Evolutionary conservation across 2,888 invertebrate genomes (phyloP).

Genomic region (Petrophora chlorosata): DNA sequence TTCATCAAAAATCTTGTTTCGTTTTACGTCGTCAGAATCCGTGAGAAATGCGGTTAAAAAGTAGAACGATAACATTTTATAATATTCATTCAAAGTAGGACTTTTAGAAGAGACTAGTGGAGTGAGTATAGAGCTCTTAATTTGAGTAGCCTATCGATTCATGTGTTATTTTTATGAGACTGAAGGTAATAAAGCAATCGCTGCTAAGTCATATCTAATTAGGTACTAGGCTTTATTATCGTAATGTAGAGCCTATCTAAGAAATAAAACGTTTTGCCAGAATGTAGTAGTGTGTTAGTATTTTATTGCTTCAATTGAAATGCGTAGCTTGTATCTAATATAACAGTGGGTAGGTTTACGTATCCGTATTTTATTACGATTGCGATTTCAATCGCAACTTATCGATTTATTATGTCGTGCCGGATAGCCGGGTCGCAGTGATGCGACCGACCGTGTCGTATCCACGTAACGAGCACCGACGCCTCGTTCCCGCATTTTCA

Average conservation of each 20-base stretch:
- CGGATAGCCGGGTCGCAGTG: slow-evolving; percentile 27
- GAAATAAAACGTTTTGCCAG: slow-evolving; percentile 27
- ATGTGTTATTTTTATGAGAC: slow-evolving; percentile 13
- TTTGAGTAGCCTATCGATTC: slow-evolving; percentile 3
- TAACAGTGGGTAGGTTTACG: slow-evolving; percentile 12
- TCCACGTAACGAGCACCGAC: slow-evolving; percentile 36
- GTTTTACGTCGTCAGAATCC: too few species aligned
- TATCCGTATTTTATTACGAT: slow-evolving; percentile 27
- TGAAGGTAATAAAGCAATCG: slow-evolving; percentile 26
- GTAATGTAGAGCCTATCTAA: slow-evolving; percentile 19
- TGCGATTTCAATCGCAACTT: slow-evolving; percentile 42
- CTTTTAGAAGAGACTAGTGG: too few species aligned
- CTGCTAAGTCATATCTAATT: slow-evolving; percentile 28
- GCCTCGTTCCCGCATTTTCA: slow-evolving; percentile 50
- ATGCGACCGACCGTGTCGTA: slow-evolving; percentile 31
- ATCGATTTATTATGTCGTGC: slow-evolving; percentile 48
- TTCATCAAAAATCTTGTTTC: too few species aligned
- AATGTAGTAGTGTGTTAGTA: slow-evolving; percentile 8
- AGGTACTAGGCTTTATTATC: too few species aligned
- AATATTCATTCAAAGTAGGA: slow-evolving; percentile 5
- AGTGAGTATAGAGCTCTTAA: background rate
- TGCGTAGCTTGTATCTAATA: slow-evolving; percentile 15
- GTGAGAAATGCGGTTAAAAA: too few species aligned
- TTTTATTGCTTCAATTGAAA: slow-evolving; percentile 29
- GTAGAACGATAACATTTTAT: too few species aligned